A percentile compares a stretch with the other conserved stretches of the same genome.
These are phyloP conservation scores for Acanthurus tractus DNA, from an alignment of 2,797 vertebrate genomes.

Conservation along the genomic window DNA sequence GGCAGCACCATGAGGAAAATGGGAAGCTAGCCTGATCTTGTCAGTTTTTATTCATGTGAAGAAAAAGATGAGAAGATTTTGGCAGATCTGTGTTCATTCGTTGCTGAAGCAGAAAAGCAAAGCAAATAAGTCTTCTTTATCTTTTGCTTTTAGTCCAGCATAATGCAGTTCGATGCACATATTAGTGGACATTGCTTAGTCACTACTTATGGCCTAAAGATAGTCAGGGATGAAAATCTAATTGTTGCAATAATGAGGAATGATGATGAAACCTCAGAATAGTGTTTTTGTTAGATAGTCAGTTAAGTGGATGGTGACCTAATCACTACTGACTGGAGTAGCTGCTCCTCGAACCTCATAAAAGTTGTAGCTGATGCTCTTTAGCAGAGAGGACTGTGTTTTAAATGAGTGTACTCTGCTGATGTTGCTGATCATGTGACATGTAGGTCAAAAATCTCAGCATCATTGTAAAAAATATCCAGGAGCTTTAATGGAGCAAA, in stretches of 20 bases:
- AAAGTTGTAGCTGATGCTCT: constrained; percentile 25
- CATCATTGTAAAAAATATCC: constrained; percentile 24
- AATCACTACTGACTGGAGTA: not conserved
- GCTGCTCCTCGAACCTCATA: constrained; percentile 13
- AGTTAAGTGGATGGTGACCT: not conserved
- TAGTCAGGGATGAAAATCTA: not conserved
- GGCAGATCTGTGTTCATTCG: constrained; percentile 1
- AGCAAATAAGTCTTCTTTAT: not conserved
- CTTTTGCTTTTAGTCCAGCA: not conserved
- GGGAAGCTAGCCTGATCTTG: constrained; percentile 8
- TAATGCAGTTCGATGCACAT: not conserved
- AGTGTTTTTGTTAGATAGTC: not conserved
- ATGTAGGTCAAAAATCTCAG: constrained; percentile 8
- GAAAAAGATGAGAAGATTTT: constrained; percentile 3
- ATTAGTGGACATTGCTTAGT: constrained; percentile 1
- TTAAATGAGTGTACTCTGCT: constrained; percentile 1
- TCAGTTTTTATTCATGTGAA: constrained; percentile 15
- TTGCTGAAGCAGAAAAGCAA: not conserved
- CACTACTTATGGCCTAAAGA: not conserved
- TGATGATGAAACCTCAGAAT: not conserved
- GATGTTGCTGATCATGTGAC: constrained; percentile 23
- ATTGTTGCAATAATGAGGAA: constrained; percentile 1
- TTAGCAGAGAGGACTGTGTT: constrained; percentile 10
- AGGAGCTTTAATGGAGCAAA: constrained; percentile 12
- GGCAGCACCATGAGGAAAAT: constrained; percentile 9